Evolutionary conservation across 92 coral and sea anemone species (phyloP), one percentile per base, ranked within the genome.

Genomic region (Blastomussa wellsi): DNA sequence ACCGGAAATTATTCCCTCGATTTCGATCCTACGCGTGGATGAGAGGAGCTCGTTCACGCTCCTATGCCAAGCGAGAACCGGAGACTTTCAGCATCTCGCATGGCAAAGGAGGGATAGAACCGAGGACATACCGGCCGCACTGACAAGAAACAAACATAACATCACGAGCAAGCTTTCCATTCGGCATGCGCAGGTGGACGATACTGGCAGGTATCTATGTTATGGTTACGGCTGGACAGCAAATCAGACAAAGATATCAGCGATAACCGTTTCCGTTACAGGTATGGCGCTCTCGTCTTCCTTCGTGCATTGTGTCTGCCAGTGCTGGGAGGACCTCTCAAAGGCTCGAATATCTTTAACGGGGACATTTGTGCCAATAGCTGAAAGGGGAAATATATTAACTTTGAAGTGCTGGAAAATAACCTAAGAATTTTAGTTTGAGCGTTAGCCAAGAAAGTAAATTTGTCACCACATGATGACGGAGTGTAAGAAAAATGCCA

Each of bases 161-260:
- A 38, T 86, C 74, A 76, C 87, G 17, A 86, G 37, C 48, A 70
- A 41, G 55, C 37, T 89, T 44, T 72, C 79, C 17, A 28, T 81
- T 38, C 69, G 31, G 32, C 52, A 76, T 68, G 87, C 87, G 24
- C 80, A 74, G 44, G 20, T 79, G 29, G 55, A 68, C 20, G 97
- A 94, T 82, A 90, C 86, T 47, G 98, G 91, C 7, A 88, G 85
- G 77, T 94, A 94, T 29, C 16, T 81, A 13, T 92, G 95, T 78
- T 37, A 70, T 59, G 81, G 86, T n/a, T 80, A 74, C 31, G 97
- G 98, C 0, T 92, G 91, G 91, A 94, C 78, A 5, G 75, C 74
- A 31, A 88, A 89, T 65, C 91, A 82, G 37, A 60, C 84, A 26
- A 87, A 78, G 47, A 19, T 87, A 8, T 57, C 90, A 31, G 57